Conservation (phyloP, 2,888 invertebrate species). For the Spisula solida region DNA sequence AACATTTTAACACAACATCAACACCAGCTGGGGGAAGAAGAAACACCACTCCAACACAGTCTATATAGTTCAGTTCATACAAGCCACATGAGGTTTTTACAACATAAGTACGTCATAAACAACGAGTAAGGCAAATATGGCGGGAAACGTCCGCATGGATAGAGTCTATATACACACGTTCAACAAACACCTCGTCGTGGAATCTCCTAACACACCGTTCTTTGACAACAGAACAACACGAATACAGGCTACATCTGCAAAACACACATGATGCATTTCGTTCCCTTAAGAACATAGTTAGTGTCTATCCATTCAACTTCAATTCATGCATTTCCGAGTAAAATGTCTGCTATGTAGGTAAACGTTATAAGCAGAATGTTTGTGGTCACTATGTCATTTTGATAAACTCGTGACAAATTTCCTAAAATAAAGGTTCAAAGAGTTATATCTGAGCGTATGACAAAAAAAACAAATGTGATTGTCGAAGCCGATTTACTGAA, state of each 20-base stretch:
- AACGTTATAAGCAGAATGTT: background rate
- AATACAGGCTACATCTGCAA: background rate
- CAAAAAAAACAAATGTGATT: background rate
- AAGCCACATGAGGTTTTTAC: conserved; percentile 3
- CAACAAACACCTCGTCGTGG: background rate
- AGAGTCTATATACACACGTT: conserved; percentile 5
- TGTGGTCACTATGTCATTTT: background rate
- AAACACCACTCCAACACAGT: conserved; percentile 15
- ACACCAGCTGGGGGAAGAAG: background rate
- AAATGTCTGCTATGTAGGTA: background rate
- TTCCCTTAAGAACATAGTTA: background rate
- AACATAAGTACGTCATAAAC: conserved; percentile 15
- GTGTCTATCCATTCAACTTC: background rate
- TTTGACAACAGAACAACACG: conserved; percentile 20
- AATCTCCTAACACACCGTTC: background rate
- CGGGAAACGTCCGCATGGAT: background rate
- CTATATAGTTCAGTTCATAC: conserved; percentile 3
- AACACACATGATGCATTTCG: background rate
- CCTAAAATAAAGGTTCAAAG: background rate
- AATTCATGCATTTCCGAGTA: conserved; percentile 5
- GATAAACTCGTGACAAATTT: background rate
- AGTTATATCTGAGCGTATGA: background rate
- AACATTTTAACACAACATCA: conserved; percentile 19
- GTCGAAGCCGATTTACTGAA: background rate
- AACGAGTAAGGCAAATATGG: conserved; percentile 21